Conservation (phyloP, 92 coral and sea anemone genomes). For the Paragorgia papillata region DNA sequence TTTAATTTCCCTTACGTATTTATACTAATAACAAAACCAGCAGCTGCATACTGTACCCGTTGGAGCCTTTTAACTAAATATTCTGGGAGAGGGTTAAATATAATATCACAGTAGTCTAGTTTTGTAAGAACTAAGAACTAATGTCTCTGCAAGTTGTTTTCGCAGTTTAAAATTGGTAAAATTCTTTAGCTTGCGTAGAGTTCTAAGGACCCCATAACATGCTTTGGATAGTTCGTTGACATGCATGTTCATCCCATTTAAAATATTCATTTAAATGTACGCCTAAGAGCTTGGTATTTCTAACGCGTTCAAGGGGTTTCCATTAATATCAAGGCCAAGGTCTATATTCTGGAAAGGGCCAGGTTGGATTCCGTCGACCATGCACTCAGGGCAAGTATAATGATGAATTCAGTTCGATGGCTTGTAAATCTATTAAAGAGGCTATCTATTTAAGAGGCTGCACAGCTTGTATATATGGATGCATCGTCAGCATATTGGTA, state of each 20-base stretch:
- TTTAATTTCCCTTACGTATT: no score
- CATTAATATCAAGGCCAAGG: neutral
- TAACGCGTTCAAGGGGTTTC: neutral
- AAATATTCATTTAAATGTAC: neutral
- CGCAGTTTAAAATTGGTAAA: no score
- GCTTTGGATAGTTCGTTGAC: neutral
- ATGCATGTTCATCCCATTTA: neutral
- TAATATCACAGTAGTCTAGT: no score
- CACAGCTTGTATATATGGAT: neutral
- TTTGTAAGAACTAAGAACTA: no score
- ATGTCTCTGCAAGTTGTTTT: neutral
- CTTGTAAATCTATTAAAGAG: neutral
- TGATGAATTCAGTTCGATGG: neutral
- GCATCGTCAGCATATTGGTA: constrained; percentile 1
- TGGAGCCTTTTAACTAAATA: no score
- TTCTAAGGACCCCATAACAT: no score
- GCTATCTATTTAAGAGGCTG: neutral
- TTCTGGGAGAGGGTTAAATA: no score
- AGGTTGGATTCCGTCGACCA: neutral
- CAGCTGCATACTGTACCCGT: no score
- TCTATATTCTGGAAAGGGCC: neutral
- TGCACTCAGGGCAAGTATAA: neutral
- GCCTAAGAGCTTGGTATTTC: neutral
- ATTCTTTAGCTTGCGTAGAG: no score
- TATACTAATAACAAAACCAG: no score